Percentiles rank a stretch among this genome's conserved stretches.
Evolutionary conservation across 2,888 invertebrate species (phyloP).

Genomic region (Xanthia togata): DNA sequence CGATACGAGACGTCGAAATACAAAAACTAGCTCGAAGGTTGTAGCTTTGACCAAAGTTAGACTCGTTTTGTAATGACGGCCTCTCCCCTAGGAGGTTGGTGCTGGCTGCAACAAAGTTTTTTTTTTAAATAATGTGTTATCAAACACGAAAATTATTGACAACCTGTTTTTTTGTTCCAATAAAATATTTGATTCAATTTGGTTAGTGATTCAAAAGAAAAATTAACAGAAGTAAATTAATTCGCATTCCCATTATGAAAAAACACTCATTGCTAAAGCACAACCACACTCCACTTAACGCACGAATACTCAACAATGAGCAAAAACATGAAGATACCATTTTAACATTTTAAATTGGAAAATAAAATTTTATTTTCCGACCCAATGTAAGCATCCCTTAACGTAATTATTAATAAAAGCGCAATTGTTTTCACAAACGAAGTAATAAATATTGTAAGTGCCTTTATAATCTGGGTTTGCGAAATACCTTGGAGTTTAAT

Average conservation of each 20-base stretch:
- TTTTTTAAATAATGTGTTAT: not conserved
- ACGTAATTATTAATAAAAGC: slow-evolving; percentile 41
- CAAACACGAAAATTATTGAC: not conserved
- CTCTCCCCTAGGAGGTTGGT: not conserved
- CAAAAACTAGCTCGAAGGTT: no score
- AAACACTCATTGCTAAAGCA: not conserved
- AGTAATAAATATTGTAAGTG: slow-evolving; percentile 35
- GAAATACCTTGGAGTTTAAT: slow-evolving; percentile 29
- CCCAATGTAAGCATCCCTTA: slow-evolving; percentile 12
- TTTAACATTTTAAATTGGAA: slow-evolving; percentile 24
- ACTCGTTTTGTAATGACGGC: not conserved
- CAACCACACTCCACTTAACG: not conserved
- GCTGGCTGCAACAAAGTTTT: not conserved
- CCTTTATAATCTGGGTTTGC: slow-evolving; percentile 23
- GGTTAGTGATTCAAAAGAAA: not conserved
- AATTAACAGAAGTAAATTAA: not conserved
- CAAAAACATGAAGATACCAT: not conserved
- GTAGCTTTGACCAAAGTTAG: not conserved
- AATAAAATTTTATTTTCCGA: slow-evolving; percentile 26
- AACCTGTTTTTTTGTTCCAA: not conserved
- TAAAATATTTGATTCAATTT: not conserved
- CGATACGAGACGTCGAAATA: no score
- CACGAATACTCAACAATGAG: not conserved
- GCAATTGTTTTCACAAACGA: slow-evolving; percentile 45
- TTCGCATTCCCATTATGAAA: not conserved